These are phyloP conservation scores for Macrosiphum euphorbiae DNA, from an alignment of 2,888 invertebrate species.

Conservation along the genomic window DNA sequence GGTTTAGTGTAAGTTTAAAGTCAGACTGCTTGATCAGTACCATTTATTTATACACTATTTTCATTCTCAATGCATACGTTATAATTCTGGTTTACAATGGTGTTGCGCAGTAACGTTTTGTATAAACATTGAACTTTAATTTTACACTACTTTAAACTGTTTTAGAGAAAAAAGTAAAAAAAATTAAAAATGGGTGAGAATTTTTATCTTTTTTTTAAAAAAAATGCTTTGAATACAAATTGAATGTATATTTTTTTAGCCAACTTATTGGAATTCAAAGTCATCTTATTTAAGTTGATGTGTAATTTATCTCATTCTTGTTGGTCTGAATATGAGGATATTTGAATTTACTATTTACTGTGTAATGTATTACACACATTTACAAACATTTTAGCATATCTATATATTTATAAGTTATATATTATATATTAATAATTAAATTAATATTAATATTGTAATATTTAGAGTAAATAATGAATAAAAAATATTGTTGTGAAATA, in stretches of 20 bases:
- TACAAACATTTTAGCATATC: constrained; percentile 60
- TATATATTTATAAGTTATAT: constrained; percentile 55
- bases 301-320: constrained; percentile 47
- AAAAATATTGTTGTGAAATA: constrained; percentile 58
- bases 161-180: constrained; percentile 35
- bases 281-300: constrained; percentile 30
- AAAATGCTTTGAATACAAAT: constrained; percentile 38
- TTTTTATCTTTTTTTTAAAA: constrained; percentile 21
- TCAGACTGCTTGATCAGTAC: not conserved
- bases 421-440: constrained; percentile 39
- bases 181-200: constrained; percentile 8
- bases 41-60: constrained; percentile 6
- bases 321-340: constrained; percentile 54
- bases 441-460: constrained; percentile 44
- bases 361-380: constrained; percentile 27
- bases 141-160: constrained; percentile 28
- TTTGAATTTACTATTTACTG: constrained; percentile 38
- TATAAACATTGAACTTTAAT: not conserved
- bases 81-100: not conserved
- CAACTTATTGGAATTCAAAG: constrained; percentile 39
- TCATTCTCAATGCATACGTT: not conserved
- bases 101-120: constrained; percentile 46
- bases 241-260: constrained; percentile 61
- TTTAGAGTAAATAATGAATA: constrained; percentile 57
- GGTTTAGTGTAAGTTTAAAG: not conserved